Conservation (phyloP, 2,888 invertebrate genomes). For the Orchesellides sinensis region DNA sequence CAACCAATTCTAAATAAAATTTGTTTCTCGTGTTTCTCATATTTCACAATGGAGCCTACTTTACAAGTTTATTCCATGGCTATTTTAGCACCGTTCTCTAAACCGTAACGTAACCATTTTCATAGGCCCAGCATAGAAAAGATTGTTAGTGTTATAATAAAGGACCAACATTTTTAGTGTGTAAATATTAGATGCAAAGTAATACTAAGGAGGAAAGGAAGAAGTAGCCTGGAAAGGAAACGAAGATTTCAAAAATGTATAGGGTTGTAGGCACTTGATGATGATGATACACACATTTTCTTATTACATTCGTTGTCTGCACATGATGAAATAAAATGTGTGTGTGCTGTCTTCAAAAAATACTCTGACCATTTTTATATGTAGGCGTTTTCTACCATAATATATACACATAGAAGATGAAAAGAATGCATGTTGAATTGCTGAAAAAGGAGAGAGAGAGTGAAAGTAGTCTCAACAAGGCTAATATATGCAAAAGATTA, state of each 20-base stretch:
- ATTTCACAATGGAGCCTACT: conserved; percentile 46
- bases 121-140: not conserved
- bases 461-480: not conserved
- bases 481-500: conserved; percentile 60
- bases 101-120: conserved; percentile 27
- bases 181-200: not conserved
- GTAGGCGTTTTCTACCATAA: conserved; percentile 22
- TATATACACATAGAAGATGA: conserved; percentile 7
- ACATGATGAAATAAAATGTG: conserved; percentile 42
- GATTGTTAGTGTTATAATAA: conserved; percentile 11
- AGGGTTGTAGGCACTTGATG: not conserved
- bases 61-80: conserved; percentile 12
- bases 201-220: not conserved
- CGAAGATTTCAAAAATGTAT: conserved; percentile 3
- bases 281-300: conserved; percentile 43
- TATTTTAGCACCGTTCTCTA: conserved; percentile 41
- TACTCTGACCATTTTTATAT: conserved; percentile 14
- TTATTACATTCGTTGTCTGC: conserved; percentile 23
- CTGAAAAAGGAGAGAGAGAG: conserved; percentile 13
- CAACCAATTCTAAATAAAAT: conserved; percentile 23
- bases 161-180: conserved; percentile 3
- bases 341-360: conserved; percentile 31
- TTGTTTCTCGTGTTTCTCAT: conserved; percentile 46
- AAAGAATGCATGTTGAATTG: conserved; percentile 32
- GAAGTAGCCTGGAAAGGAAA: conserved; percentile 18